A percentile compares a stretch with the other conserved stretches of the same genome.
These are phyloP conservation scores for Drosophila jambulina DNA, from an alignment of 1,140 invertebrate genomes.

Conservation along the genomic window DNA sequence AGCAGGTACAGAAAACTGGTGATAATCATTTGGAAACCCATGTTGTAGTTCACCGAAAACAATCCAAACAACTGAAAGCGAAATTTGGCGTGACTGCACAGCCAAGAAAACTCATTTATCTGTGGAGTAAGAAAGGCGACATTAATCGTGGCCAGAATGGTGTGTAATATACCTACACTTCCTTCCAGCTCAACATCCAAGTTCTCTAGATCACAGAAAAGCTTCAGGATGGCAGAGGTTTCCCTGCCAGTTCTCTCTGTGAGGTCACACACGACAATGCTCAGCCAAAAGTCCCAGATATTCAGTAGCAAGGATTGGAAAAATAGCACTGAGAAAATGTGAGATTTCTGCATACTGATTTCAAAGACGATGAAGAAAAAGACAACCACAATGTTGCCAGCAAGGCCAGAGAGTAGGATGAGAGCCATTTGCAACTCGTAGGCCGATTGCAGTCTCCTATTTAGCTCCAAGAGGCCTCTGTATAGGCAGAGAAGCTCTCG, in stretches of 20 bases:
- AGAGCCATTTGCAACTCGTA: constrained; percentile 38
- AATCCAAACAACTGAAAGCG: constrained; percentile 39
- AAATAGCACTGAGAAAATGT: not conserved
- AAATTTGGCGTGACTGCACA: constrained; percentile 39
- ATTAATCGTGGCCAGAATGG: not conserved
- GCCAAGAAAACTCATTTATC: constrained; percentile 50
- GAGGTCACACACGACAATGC: constrained; percentile 45
- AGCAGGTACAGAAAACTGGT: constrained; percentile 44
- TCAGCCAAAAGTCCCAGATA: constrained; percentile 53
- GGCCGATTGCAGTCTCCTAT: constrained; percentile 1
- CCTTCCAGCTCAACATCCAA: constrained; percentile 16
- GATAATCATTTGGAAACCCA: constrained; percentile 45
- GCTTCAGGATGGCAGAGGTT: constrained; percentile 32
- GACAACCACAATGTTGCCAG: constrained; percentile 42
- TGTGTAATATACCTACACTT: constrained; percentile 29
- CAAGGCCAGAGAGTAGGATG: constrained; percentile 4
- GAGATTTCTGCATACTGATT: not conserved
- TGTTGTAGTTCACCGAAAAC: constrained; percentile 48
- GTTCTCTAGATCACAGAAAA: constrained; percentile 19
- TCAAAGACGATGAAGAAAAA: constrained; percentile 43
- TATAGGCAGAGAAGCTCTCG: constrained; percentile 15
- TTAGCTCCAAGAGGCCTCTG: constrained; percentile 31
- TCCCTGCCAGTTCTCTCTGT: constrained; percentile 11
- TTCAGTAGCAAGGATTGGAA: constrained; percentile 29
- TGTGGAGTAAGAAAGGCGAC: not conserved